Evolutionary conservation across 1,140 invertebrate species (phyloP), one percentile per base, ranked within the genome.

Genomic region (Archegozetes longisetosus): DNA sequence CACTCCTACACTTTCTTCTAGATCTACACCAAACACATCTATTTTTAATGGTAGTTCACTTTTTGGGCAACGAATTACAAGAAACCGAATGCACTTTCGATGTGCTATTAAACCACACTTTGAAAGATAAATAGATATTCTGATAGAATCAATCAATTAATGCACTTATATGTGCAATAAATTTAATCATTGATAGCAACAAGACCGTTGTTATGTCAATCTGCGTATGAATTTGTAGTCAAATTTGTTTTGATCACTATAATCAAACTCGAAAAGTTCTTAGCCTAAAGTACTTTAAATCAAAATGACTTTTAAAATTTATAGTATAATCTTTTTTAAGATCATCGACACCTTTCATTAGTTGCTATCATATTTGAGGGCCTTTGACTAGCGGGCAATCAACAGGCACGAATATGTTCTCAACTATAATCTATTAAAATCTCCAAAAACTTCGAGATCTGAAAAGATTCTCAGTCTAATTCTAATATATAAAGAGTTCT

Each of bases 41-140:
- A 58, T 24, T 58, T 47, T 17, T 20, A 47, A 25, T 24, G 57
- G 57, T 47, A 58, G 48, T n/a, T 14, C 12, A 40, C 32, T 17
- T 53, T 58, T 58, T 20, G 57, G 57, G 40, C 57, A 58, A 24
- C n/a, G 48, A 14, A 58, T 26, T 24, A 28, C 48, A 14, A 58
- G 25, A 58, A 24, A 49, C 28, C 32, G 48, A 23, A 53, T 20
- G 40, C 57, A 58, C 47, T 58, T 58, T 53, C 49, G 48, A 40
- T 58, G 57, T 12, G 12, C 57, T n/a, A 53, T 24, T n/a, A 58
- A 29, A n/a, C 49, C 49, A 26, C 57, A 58, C 57, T 58, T 4
- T 53, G 20, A 48, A 40, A 6, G 17, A 40, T 9, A 40, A 9
- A 40, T 40, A 40, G 6, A 40, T 40, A 40, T 40, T 9, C 6